Evolutionary conservation across 2,113 vertebrate species (phyloP).

Genomic region (Acanthochromis polyacanthus): DNA sequence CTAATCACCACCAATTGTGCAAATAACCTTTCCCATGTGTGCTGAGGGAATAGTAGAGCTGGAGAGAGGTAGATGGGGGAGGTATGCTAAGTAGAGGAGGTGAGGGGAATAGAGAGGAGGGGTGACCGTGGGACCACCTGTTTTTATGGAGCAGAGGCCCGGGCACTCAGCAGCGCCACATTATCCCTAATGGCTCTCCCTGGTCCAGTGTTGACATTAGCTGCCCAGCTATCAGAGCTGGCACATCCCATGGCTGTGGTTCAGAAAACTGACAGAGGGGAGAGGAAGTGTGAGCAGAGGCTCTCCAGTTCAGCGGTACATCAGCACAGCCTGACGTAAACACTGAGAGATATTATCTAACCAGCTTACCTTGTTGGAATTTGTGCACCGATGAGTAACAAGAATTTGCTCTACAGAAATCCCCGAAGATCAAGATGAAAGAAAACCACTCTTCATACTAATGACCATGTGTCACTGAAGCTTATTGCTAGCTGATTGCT

Average conservation of each 20-base stretch:
- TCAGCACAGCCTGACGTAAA: neutral
- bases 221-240: slow-evolving; percentile 60
- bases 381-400: neutral
- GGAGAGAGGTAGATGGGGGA: neutral
- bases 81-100: slow-evolving; percentile 65
- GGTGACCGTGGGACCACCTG: slow-evolving; percentile 78
- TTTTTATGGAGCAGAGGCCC: slow-evolving; percentile 60
- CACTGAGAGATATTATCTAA: neutral
- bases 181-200: slow-evolving; percentile 73
- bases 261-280: slow-evolving; percentile 58
- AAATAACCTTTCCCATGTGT: slow-evolving; percentile 78
- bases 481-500: too few relatives aligned
- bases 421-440: too few relatives aligned
- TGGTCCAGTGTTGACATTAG: slow-evolving; percentile 72
- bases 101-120: slow-evolving; percentile 39
- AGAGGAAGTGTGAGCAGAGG: slow-evolving; percentile 38
- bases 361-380: neutral
- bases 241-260: slow-evolving; percentile 45
- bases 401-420: too few relatives aligned
- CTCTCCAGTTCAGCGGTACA: slow-evolving; percentile 6
- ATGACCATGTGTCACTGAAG: too few relatives aligned
- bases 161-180: slow-evolving; percentile 61
- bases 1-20: slow-evolving; percentile 79
- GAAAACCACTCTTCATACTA: too few relatives aligned
- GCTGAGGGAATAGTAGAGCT: slow-evolving; percentile 44